Evolutionary conservation across 2,113 vertebrate species (phyloP).

Genomic region (Pandion haliaetus): DNA sequence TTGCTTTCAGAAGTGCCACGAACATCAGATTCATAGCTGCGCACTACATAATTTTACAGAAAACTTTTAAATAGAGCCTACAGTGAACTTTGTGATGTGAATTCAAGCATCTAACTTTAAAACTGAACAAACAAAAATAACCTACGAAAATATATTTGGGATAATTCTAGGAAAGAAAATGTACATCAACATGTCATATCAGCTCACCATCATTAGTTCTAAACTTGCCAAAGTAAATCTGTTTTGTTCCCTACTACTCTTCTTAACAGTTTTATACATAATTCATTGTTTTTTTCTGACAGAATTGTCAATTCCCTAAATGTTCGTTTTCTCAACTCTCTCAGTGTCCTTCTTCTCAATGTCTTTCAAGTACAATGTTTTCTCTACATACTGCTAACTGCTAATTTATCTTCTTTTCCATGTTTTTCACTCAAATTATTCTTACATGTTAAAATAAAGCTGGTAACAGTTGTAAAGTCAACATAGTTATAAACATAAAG

Average conservation of each 20-base stretch:
- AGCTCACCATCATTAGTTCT: background rate
- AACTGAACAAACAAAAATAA: background rate
- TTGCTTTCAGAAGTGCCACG: background rate
- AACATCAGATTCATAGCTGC: background rate
- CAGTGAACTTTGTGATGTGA: background rate
- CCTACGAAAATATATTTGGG: background rate
- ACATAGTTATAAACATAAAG: background rate
- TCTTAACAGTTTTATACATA: background rate
- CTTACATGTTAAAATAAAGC: background rate
- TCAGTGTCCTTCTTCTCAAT: background rate
- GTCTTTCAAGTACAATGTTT: background rate
- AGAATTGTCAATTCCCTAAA: background rate
- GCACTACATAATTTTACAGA: background rate
- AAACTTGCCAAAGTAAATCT: background rate
- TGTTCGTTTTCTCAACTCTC: background rate
- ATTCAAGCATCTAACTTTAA: background rate
- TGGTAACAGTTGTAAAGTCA: background rate
- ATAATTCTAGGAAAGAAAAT: background rate
- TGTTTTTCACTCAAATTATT: background rate
- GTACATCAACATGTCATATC: background rate
- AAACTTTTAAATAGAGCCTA: background rate
- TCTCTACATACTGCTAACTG: background rate
- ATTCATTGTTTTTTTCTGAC: background rate
- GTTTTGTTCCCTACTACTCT: background rate
- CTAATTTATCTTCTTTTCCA: background rate